Evolutionary conservation across 2,113 vertebrate species (phyloP).

Genomic region (Girardinichthys multiradiatus): DNA sequence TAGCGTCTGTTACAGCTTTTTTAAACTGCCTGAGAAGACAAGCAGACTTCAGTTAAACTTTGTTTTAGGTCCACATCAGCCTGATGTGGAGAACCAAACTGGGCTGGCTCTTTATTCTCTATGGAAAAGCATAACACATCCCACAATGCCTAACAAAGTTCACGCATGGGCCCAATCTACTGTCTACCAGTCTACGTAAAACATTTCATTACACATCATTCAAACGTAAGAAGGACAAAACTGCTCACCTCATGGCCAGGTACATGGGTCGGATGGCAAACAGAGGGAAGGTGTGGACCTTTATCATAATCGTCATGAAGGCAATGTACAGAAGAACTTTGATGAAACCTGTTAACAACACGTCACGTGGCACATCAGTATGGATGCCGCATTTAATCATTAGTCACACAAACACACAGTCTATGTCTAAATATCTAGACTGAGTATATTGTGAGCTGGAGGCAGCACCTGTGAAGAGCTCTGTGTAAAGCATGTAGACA

Average conservation of each 20-base stretch:
- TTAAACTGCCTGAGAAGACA: conserved; percentile 89
- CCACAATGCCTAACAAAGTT: no score
- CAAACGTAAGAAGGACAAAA: no score
- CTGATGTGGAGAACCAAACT: not conserved
- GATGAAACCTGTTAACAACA: conserved; percentile 87
- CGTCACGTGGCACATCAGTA: not conserved
- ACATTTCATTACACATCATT: no score
- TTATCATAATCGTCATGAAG: conserved; percentile 99
- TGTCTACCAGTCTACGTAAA: not conserved
- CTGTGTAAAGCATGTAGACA: conserved; percentile 97
- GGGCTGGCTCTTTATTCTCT: not conserved
- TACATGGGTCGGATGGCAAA: conserved; percentile 99
- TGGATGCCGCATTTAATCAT: not conserved
- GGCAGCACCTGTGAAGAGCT: conserved; percentile 91
- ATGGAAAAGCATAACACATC: no score
- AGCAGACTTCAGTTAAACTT: not conserved
- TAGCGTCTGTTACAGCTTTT: conserved; percentile 94
- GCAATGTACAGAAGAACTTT: conserved; percentile 97
- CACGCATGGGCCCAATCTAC: no score
- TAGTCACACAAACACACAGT: not conserved
- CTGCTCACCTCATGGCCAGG: conserved; percentile 94
- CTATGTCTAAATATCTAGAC: not conserved
- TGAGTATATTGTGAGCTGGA: not conserved
- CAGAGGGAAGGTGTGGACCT: conserved; percentile 97
- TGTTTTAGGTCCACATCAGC: not conserved